phyloP scores from a whole-genome alignment of 2,888 invertebrate genomes.

The Epinotia demarniana region DNA sequence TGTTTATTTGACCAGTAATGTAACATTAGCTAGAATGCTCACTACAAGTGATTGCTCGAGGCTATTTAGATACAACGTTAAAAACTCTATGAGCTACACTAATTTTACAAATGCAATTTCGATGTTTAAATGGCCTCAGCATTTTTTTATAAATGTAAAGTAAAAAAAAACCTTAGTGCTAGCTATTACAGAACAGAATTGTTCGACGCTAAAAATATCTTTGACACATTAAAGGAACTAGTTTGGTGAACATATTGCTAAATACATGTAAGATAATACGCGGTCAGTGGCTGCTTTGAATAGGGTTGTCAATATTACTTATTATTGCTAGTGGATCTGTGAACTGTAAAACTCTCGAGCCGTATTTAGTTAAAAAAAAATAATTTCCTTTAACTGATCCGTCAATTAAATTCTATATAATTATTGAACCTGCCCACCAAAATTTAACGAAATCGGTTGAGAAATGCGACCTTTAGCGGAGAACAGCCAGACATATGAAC shows the following conservation, averaged over 20 bases:
- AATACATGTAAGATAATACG: conserved; percentile 73
- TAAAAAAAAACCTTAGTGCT: conserved; percentile 22
- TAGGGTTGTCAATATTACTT: conserved; percentile 30
- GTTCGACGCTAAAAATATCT: conserved; percentile 42
- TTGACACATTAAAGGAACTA: conserved; percentile 52
- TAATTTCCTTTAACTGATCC: too few species aligned
- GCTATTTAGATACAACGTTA: not conserved
- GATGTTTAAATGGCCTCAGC: not conserved
- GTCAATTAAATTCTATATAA: too few species aligned
- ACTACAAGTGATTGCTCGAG: too few species aligned
- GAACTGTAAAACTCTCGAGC: too few species aligned
- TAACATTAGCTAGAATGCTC: too few species aligned
- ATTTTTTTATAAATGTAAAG: conserved; percentile 2
- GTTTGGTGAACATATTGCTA: conserved; percentile 57
- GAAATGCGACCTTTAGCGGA: too few species aligned
- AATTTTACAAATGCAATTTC: not conserved
- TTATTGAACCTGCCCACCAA: too few species aligned
- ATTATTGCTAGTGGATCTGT: too few species aligned
- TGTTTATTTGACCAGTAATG: too few species aligned
- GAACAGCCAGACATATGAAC: too few species aligned
- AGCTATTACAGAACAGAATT: conserved; percentile 31
- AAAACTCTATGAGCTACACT: not conserved
- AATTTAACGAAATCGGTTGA: too few species aligned
- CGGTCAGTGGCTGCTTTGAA: conserved; percentile 46
- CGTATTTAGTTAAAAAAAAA: too few species aligned